Evolutionary conservation across 2,113 vertebrate genomes (phyloP), one percentile per base, ranked within the genome.

Genomic region (Corvus cornix): DNA sequence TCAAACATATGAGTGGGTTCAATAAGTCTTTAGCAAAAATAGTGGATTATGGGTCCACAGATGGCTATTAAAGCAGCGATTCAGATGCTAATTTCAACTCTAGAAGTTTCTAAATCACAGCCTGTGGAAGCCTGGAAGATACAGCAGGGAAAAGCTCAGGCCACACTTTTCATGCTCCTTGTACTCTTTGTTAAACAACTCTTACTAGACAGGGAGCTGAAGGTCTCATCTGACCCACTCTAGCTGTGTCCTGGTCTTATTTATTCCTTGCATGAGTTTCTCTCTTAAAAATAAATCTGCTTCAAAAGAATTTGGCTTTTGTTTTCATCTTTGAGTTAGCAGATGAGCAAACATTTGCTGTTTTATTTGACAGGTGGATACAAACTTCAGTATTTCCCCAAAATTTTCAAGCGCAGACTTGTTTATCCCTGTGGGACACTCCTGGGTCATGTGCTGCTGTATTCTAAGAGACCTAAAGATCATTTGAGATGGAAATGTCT

Each of bases 11-110:
- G 76, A 95, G 80, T 89, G 89, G 76, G 68, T 78, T 87, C 80
- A 77, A 1, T 87, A 95, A 90, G 56, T 78, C 83, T 74, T 93
- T 48, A 88, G 64, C 33, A 89, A 75, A 90, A 95, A 60, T 26
- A 70, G 60, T 68, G 73, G 93, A 92, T 95, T 95, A 90, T 74
- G 79, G 80, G 64, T 37, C 91, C 73, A 70, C 30, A 81, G 89
- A 87, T 84, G 80, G 94, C 56, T 75, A 60, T 89, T 92, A 93
- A 90, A 96, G 76, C 74, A 74, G 76, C 46, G 0, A 95, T 95
- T 96, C 83, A 93, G 60, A 95, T 74, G 86, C 51, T 95, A 92
- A 96, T 93, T 95, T 51, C 48, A 70, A 48, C 60, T 93, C 76
- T 55, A 83, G 72, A 96, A 92, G 85, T 73, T 90, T 77, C 60